Evolutionary conservation across 1,140 invertebrate species (phyloP).

Genomic region (Anastrepha ludens): DNA sequence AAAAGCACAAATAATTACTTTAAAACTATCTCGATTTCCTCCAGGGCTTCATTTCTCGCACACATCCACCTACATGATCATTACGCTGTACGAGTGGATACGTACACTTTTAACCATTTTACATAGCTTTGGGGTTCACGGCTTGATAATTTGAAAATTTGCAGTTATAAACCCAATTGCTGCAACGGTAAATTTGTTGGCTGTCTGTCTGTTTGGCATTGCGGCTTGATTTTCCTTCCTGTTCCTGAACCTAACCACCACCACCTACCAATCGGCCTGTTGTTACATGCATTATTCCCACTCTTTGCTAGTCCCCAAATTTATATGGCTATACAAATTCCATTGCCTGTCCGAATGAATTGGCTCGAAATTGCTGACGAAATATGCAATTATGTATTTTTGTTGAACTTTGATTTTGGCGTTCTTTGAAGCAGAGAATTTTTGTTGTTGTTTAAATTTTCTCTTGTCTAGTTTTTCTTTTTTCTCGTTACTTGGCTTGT

Average conservation of each 20-base stretch:
- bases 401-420: conserved; percentile 36
- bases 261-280: background rate
- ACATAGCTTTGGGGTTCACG: conserved; percentile 30
- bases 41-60: background rate
- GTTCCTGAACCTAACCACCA: conserved; percentile 14
- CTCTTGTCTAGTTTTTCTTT: conserved; percentile 6
- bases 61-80: background rate
- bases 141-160: conserved; percentile 51
- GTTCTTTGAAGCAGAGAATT: conserved; percentile 51
- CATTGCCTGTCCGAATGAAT: conserved; percentile 32
- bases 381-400: conserved; percentile 53
- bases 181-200: conserved; percentile 36
- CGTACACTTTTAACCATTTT: background rate
- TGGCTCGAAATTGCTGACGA: conserved; percentile 49
- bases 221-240: conserved; percentile 49
- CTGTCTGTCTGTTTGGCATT: conserved; percentile 44
- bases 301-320: background rate
- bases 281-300: background rate
- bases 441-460: conserved; percentile 8
- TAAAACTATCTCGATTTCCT: background rate
- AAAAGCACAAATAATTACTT: too few relatives aligned
- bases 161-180: conserved; percentile 49
- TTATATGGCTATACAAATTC: conserved; percentile 2
- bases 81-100: background rate
- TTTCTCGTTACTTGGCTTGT: conserved; percentile 28